These are phyloP conservation scores for Probosciger aterrimus DNA, from an alignment of 2,113 vertebrate species.

Conservation along the genomic window DNA sequence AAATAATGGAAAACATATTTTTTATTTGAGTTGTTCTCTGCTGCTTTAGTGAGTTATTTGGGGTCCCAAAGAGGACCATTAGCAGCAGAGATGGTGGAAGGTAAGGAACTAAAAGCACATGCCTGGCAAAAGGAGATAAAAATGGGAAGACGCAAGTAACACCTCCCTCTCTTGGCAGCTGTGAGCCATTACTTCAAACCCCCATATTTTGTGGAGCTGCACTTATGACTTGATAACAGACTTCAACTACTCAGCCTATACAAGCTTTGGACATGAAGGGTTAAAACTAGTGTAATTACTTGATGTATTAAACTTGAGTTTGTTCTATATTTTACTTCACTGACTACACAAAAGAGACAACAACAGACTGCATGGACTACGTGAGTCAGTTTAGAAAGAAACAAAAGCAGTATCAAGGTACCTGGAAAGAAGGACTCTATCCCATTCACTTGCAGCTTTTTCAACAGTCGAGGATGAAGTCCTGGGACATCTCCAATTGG, in stretches of 20 bases:
- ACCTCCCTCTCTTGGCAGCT: neutral
- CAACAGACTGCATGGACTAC: neutral
- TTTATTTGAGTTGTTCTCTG: neutral
- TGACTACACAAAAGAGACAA: neutral
- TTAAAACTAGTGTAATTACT: neutral
- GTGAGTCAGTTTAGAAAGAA: neutral
- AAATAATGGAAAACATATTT: neutral
- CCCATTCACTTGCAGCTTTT: slow-evolving; percentile 79
- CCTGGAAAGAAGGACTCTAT: slow-evolving; percentile 90
- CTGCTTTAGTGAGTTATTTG: neutral
- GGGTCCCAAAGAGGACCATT: neutral
- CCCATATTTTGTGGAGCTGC: neutral
- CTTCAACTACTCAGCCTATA: neutral
- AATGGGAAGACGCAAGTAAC: neutral
- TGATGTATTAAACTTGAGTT: neutral
- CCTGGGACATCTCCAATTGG: slow-evolving; percentile 72
- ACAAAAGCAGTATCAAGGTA: neutral
- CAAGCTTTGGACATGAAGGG: neutral
- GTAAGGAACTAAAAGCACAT: neutral
- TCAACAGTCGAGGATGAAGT: slow-evolving; percentile 79
- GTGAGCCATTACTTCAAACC: neutral
- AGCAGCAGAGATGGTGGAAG: neutral
- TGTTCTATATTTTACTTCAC: neutral
- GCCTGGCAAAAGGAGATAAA: neutral
- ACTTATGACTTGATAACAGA: neutral